A percentile compares a stretch with the other conserved stretches of the same genome.
Conservation (phyloP, 2,888 invertebrate genomes). For the Chrysolina oricalcia region DNA sequence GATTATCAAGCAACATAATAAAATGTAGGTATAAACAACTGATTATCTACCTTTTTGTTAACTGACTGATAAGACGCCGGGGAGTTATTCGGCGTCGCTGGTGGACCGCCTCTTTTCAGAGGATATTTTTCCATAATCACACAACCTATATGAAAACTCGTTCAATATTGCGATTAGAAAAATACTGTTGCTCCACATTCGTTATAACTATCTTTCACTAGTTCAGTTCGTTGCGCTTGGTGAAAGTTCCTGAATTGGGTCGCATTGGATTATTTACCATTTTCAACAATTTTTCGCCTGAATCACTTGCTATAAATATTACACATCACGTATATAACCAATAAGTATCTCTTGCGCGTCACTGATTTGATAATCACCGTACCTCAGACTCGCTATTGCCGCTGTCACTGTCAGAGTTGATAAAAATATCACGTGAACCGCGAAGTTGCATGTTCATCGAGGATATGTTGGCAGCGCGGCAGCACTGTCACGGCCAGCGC, state of each 20-base stretch:
- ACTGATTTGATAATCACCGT: constrained; percentile 22
- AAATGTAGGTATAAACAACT: background rate
- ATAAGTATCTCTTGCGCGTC: constrained; percentile 15
- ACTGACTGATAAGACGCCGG: constrained; percentile 75
- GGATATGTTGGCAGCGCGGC: background rate
- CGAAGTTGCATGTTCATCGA: background rate
- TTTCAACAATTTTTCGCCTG: constrained; percentile 15
- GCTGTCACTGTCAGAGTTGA: constrained; percentile 21
- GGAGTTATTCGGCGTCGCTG: constrained; percentile 74
- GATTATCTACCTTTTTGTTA: constrained; percentile 75
- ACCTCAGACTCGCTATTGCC: constrained; percentile 9
- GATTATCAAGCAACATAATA: constrained; percentile 2
- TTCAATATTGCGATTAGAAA: constrained; percentile 18
- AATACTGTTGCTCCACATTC: constrained; percentile 21
- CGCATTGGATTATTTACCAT: constrained; percentile 26
- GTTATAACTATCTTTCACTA: constrained; percentile 9
- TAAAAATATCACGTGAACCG: constrained; percentile 4
- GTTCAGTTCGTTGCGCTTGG: constrained; percentile 16
- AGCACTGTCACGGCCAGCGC: background rate
- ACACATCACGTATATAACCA: constrained; percentile 8
- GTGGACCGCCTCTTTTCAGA: constrained; percentile 75
- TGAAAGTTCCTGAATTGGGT: constrained; percentile 15
- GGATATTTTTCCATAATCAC: constrained; percentile 82
- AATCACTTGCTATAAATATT: constrained; percentile 12
- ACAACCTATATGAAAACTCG: constrained; percentile 58